Conservation (phyloP, 1,140 invertebrate species). For the Acromyrmex echinatior region DNA sequence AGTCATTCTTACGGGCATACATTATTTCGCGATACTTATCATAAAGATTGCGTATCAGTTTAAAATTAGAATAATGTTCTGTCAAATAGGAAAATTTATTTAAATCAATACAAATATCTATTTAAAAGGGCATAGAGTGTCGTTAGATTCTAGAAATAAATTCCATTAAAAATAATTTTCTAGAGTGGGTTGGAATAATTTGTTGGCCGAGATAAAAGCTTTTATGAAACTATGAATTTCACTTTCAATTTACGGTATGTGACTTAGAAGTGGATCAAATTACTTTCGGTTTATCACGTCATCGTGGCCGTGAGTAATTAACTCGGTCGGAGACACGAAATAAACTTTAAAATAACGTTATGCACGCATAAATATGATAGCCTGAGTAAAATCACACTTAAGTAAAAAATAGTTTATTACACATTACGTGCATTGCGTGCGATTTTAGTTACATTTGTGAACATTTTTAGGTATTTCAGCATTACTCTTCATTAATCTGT, state of each 20-base stretch:
- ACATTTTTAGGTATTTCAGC: slow-evolving; percentile 63
- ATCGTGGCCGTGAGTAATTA: slow-evolving; percentile 47
- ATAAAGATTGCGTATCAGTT: not conserved
- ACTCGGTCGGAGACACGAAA: slow-evolving; percentile 31
- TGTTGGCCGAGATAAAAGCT: slow-evolving; percentile 47
- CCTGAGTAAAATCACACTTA: slow-evolving; percentile 39
- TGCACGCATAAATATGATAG: slow-evolving; percentile 21
- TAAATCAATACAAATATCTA: not conserved
- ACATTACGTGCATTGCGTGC: not conserved
- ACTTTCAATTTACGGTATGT: slow-evolving; percentile 38
- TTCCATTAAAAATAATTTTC: slow-evolving; percentile 1
- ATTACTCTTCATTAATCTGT: slow-evolving; percentile 20
- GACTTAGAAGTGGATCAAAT: slow-evolving; percentile 24
- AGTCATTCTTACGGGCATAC: not conserved
- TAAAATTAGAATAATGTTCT: slow-evolving; percentile 11
- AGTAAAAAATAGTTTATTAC: slow-evolving; percentile 59
- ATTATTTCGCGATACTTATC: not conserved
- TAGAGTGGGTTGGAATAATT: not conserved
- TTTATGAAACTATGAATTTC: slow-evolving; percentile 30
- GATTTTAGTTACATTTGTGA: slow-evolving; percentile 20
- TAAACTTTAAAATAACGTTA: slow-evolving; percentile 22
- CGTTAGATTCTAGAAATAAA: not conserved
- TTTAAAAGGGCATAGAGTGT: not conserved
- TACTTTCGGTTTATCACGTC: slow-evolving; percentile 35
- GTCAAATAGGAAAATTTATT: not conserved